phyloP scores from a whole-genome alignment of 2,113 vertebrate species.

The Daboia siamensis region DNA sequence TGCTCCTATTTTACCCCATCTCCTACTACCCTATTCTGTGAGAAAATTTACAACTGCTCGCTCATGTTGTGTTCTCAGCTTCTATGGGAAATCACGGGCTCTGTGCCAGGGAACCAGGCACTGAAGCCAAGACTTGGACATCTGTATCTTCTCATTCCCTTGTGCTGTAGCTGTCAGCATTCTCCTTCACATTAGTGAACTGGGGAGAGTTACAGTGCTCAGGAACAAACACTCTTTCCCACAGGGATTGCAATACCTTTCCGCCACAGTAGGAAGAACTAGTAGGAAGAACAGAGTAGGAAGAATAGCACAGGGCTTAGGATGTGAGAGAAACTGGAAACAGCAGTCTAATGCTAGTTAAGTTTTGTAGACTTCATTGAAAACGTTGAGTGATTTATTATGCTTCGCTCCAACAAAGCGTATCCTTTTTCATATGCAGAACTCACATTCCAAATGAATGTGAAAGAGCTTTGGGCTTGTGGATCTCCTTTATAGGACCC shows the following conservation, averaged over 20 bases:
- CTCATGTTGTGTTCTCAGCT: constrained; percentile 15
- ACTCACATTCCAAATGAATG: neutral
- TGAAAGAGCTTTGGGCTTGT: neutral
- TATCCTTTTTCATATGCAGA: neutral
- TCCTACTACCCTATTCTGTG: constrained; percentile 20
- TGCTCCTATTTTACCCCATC: neutral
- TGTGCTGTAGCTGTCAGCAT: neutral
- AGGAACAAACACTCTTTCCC: neutral
- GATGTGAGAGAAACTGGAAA: neutral
- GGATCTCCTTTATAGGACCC: neutral
- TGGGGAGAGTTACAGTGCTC: neutral
- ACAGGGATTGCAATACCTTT: neutral
- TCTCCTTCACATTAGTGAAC: neutral
- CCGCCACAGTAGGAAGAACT: neutral
- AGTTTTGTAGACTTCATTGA: neutral
- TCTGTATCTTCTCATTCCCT: neutral
- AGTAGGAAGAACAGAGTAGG: neutral
- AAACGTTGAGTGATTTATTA: neutral
- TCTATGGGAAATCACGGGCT: constrained; percentile 16
- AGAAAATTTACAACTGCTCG: constrained; percentile 28
- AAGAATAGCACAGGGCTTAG: neutral
- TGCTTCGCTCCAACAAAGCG: neutral
- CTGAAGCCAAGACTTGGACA: constrained; percentile 9
- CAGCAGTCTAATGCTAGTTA: neutral
- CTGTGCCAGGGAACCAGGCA: constrained; percentile 6